phyloP scores from a whole-genome alignment of 2,797 vertebrate species.

The Chiloscyllium punctatum region DNA sequence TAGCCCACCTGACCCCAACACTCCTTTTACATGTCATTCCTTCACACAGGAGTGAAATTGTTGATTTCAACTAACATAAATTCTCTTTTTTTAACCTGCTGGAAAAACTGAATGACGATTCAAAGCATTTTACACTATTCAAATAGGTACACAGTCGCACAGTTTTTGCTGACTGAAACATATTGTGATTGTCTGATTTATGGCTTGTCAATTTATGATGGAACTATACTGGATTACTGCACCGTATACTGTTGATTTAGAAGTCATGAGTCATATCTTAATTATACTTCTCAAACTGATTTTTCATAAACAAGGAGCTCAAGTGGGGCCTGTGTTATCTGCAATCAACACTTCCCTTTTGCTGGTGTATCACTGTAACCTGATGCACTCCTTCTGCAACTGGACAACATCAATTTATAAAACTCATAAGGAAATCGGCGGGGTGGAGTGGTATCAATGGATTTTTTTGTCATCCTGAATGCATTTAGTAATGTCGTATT shows the following conservation, averaged over 20 bases:
- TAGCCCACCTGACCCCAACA: background rate
- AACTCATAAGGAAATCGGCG: background rate
- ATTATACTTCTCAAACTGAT: background rate
- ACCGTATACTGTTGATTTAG: background rate
- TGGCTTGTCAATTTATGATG: background rate
- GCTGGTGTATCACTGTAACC: background rate
- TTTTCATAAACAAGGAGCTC: background rate
- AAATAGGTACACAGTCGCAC: background rate
- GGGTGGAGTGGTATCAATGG: background rate
- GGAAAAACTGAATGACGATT: background rate
- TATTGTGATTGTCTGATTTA: background rate
- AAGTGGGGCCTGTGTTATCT: background rate
- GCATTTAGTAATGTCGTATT: background rate
- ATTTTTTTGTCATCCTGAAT: background rate
- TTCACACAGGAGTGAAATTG: background rate
- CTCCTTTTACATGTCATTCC: background rate
- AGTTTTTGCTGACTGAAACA: background rate
- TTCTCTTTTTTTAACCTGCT: background rate
- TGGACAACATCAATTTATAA: background rate
- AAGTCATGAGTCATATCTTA: constrained; percentile 5
- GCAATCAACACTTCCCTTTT: background rate
- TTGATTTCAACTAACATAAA: background rate
- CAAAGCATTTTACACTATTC: background rate
- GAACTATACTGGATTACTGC: background rate
- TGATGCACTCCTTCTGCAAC: background rate